A percentile compares a stretch with the other conserved stretches of the same genome.
Evolutionary conservation across 1,140 invertebrate species (phyloP).

Genomic region (Belonocnema kinseyi): DNA sequence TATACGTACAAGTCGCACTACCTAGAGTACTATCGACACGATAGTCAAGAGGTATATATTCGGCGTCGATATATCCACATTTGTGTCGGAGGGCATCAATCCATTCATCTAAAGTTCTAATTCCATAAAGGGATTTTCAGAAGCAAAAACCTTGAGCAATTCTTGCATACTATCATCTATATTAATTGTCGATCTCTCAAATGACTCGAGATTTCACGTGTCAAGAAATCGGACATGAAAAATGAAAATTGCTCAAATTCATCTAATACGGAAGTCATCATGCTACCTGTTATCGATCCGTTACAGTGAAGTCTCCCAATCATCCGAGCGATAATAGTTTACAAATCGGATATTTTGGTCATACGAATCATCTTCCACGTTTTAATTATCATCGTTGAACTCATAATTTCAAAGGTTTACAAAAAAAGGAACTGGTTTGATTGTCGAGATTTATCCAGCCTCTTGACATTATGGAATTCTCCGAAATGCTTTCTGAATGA

Average conservation of each 20-base stretch:
- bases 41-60: conserved; percentile 30
- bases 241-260: conserved; percentile 19
- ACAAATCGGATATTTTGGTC: conserved; percentile 1
- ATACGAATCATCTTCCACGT: no score
- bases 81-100: conserved; percentile 10
- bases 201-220: not conserved
- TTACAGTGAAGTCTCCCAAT: conserved; percentile 31
- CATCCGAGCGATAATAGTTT: conserved; percentile 25
- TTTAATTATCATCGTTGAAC: no score
- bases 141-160: conserved; percentile 6
- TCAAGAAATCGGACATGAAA: not conserved
- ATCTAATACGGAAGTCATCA: not conserved
- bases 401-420: no score
- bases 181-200: conserved; percentile 1
- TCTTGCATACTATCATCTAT: not conserved
- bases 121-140: conserved; percentile 34
- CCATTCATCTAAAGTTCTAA: conserved; percentile 32
- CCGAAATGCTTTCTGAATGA: no score
- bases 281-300: not conserved
- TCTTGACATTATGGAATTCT: no score
- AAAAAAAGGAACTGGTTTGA: no score
- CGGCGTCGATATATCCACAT: conserved; percentile 28
- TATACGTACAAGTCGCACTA: conserved; percentile 23
- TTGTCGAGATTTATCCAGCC: no score
- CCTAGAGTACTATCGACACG: conserved; percentile 25